phyloP scores from a whole-genome alignment of 1,140 invertebrate species.

The Chrysopa pallens region DNA sequence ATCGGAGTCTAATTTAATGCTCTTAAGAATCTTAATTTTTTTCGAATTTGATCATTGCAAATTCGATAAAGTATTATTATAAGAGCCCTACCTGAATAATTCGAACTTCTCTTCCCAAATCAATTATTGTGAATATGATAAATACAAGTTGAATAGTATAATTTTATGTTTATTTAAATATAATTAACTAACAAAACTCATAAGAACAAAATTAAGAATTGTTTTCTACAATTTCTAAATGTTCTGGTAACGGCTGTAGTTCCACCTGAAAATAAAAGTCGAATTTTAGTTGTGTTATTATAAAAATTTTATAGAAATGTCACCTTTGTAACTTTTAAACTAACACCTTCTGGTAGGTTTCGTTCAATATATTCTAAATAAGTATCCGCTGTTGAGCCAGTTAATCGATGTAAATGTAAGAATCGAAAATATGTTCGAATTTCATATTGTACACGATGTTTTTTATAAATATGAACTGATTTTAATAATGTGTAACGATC shows the following conservation, averaged over 20 bases:
- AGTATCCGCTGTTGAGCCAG: conserved; percentile 88
- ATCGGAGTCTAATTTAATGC: too few relatives aligned
- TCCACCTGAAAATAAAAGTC: background rate
- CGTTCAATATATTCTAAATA: conserved; percentile 92
- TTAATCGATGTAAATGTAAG: conserved; percentile 67
- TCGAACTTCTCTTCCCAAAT: too few relatives aligned
- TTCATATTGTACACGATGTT: conserved; percentile 93
- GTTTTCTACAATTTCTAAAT: too few relatives aligned
- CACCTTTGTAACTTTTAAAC: conserved; percentile 83
- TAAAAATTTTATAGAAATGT: conserved; percentile 3
- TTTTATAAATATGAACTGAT: conserved; percentile 82
- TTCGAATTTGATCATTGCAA: too few relatives aligned
- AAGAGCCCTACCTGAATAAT: too few relatives aligned
- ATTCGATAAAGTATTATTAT: too few relatives aligned
- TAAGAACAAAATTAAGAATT: too few relatives aligned
- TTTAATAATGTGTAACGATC: conserved; percentile 66
- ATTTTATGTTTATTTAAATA: too few relatives aligned
- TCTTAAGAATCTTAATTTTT: too few relatives aligned
- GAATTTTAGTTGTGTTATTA: background rate
- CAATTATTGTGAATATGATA: too few relatives aligned
- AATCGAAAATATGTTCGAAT: conserved; percentile 80
- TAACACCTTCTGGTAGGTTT: conserved; percentile 93
- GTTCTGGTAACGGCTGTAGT: background rate
- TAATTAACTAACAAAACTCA: too few relatives aligned
- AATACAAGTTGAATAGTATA: too few relatives aligned